Evolutionary conservation across 1,140 invertebrate species (phyloP).

Genomic region (Brachionus plicatilis): DNA sequence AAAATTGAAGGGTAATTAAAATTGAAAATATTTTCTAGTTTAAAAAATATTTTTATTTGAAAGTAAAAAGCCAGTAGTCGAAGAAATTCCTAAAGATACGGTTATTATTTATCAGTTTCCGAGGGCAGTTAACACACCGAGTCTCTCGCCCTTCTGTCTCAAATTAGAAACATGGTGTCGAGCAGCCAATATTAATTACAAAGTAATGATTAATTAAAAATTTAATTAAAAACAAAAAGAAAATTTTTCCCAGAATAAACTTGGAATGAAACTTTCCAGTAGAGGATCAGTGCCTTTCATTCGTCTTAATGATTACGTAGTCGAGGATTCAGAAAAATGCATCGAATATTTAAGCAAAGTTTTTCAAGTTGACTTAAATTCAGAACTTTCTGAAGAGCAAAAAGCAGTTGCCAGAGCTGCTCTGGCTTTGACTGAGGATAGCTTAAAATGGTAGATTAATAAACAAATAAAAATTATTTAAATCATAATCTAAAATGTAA

Average conservation of each 20-base stretch:
- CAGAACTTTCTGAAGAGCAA: not conserved
- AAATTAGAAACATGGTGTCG: slow-evolving; percentile 37
- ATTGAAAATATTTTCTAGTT: not conserved
- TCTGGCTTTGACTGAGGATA: not conserved
- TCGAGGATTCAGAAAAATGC: slow-evolving; percentile 34
- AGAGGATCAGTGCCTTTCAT: slow-evolving; percentile 1
- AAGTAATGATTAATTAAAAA: not conserved
- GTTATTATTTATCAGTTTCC: slow-evolving; percentile 39
- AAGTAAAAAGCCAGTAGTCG: not conserved
- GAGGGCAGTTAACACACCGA: not conserved
- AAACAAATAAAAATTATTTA: not conserved
- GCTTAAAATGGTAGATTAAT: slow-evolving; percentile 12
- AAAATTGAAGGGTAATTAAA: not conserved
- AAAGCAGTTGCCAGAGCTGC: slow-evolving; percentile 1
- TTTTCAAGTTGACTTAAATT: slow-evolving; percentile 32
- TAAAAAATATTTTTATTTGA: not conserved
- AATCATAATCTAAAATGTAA: not conserved
- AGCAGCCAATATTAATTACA: slow-evolving; percentile 18
- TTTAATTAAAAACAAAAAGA: not conserved
- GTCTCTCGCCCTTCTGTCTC: not conserved
- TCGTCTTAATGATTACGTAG: not conserved
- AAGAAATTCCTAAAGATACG: slow-evolving; percentile 4
- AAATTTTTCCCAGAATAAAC: slow-evolving; percentile 15
- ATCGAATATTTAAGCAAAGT: slow-evolving; percentile 40
- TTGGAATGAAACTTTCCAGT: not conserved